These are phyloP conservation scores for Anthrax anthrax DNA, from an alignment of 2,888 invertebrate species.

Conservation along the genomic window DNA sequence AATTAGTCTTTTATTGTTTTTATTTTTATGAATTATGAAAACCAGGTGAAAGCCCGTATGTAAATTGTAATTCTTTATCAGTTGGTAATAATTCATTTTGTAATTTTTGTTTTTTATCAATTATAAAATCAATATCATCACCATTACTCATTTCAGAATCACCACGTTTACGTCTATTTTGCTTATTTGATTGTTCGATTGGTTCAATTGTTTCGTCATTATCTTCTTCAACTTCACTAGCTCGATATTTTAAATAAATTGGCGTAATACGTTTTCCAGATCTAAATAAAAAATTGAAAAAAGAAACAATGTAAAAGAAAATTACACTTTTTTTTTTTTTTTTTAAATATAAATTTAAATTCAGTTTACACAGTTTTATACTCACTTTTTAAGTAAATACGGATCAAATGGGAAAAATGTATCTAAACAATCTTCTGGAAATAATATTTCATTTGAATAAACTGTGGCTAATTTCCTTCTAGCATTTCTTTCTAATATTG, in stretches of 20 bases:
- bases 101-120: slow-evolving; percentile 27
- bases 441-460: slow-evolving; percentile 39
- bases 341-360: too few relatives aligned
- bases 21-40: slow-evolving; percentile 18
- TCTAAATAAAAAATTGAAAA: slow-evolving; percentile 15
- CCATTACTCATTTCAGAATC: too few relatives aligned
- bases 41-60: slow-evolving; percentile 28
- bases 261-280: slow-evolving; percentile 34
- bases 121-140: slow-evolving; percentile 21
- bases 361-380: slow-evolving; percentile 29
- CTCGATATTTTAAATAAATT: slow-evolving; percentile 38
- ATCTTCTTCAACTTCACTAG: slow-evolving; percentile 25
- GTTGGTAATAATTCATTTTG: slow-evolving; percentile 20
- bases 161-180: too few relatives aligned
- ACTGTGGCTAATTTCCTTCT: slow-evolving; percentile 45
- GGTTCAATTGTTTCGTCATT: neutral
- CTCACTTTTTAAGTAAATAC: slow-evolving; percentile 49
- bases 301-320: neutral
- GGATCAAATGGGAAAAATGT: slow-evolving; percentile 87
- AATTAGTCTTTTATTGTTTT: neutral
- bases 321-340: too few relatives aligned
- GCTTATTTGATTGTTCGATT: too few relatives aligned
- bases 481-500: slow-evolving; percentile 73
- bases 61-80: slow-evolving; percentile 26
- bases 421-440: slow-evolving; percentile 36